Evolutionary conservation across 1,140 invertebrate species (phyloP).

Genomic region (Drepana arcuata): DNA sequence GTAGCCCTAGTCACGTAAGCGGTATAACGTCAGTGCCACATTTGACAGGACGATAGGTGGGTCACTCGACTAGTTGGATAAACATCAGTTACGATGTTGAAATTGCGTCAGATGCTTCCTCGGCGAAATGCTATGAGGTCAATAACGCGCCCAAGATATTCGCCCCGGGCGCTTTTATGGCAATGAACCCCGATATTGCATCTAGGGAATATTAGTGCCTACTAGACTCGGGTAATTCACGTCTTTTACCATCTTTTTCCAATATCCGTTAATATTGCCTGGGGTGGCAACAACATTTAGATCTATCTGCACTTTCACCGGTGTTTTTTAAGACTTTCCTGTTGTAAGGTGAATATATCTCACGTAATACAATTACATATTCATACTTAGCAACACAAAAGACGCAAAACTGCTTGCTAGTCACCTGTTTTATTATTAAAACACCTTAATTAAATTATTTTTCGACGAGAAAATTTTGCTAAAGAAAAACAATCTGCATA

Average conservation of each 20-base stretch:
- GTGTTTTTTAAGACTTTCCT: too few relatives aligned
- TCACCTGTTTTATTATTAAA: too few relatives aligned
- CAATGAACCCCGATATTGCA: slow-evolving; percentile 47
- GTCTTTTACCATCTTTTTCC: slow-evolving; percentile 49
- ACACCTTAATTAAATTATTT: too few relatives aligned
- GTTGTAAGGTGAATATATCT: too few relatives aligned
- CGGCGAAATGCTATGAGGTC: slow-evolving; percentile 43
- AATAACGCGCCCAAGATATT: slow-evolving; percentile 48
- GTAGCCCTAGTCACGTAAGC: too few relatives aligned
- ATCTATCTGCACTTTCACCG: slow-evolving; percentile 26
- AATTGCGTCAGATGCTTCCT: slow-evolving; percentile 41
- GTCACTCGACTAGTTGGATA: slow-evolving; percentile 37
- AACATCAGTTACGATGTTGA: slow-evolving; percentile 46
- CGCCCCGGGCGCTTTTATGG: slow-evolving; percentile 37
- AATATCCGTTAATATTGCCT: slow-evolving; percentile 47
- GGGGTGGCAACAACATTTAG: slow-evolving; percentile 35
- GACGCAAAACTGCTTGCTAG: too few relatives aligned
- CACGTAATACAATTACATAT: too few relatives aligned
- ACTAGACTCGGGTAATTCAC: slow-evolving; percentile 33
- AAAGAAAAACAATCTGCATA: too few relatives aligned
- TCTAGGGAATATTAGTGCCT: slow-evolving; percentile 44
- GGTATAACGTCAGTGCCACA: too few relatives aligned
- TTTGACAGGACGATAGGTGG: too few relatives aligned
- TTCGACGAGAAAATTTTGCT: too few relatives aligned
- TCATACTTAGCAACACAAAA: too few relatives aligned